phyloP scores from a whole-genome alignment of 2,888 invertebrate species.

The Diarsia dahlii region DNA sequence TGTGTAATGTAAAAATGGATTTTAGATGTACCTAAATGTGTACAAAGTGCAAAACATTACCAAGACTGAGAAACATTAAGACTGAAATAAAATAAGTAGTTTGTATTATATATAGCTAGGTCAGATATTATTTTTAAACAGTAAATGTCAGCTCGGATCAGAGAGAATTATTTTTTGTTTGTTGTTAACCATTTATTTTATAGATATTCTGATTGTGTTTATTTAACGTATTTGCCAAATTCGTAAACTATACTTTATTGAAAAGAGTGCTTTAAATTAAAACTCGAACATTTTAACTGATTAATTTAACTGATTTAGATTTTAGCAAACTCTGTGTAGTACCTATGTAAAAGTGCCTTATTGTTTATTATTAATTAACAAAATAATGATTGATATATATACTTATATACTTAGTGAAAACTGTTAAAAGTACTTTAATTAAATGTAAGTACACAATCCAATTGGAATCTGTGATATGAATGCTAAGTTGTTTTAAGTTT shows the following conservation, averaged over 20 bases:
- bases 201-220: not conserved
- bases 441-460: conserved; percentile 11
- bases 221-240: not conserved
- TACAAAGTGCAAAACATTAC: not conserved
- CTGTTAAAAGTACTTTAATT: not conserved
- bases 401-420: not conserved
- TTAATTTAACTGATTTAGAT: not conserved
- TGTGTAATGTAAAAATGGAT: not conserved
- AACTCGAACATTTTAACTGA: no score
- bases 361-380: not conserved
- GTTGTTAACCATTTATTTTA: not conserved
- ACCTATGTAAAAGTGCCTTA: not conserved
- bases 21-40: not conserved
- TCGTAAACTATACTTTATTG: not conserved
- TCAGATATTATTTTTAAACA: no score
- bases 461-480: conserved; percentile 36
- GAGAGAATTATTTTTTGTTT: no score
- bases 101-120: not conserved
- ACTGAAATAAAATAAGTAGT: not conserved
- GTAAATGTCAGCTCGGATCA: no score
- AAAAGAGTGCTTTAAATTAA: no score
- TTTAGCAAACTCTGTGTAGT: not conserved
- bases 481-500: not conserved
- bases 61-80: not conserved
- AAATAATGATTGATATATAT: not conserved